A percentile compares a stretch with the other conserved stretches of the same genome.
Evolutionary conservation across 2,797 vertebrate species (phyloP).

Genomic region (Melanotaenia trifasciata): DNA sequence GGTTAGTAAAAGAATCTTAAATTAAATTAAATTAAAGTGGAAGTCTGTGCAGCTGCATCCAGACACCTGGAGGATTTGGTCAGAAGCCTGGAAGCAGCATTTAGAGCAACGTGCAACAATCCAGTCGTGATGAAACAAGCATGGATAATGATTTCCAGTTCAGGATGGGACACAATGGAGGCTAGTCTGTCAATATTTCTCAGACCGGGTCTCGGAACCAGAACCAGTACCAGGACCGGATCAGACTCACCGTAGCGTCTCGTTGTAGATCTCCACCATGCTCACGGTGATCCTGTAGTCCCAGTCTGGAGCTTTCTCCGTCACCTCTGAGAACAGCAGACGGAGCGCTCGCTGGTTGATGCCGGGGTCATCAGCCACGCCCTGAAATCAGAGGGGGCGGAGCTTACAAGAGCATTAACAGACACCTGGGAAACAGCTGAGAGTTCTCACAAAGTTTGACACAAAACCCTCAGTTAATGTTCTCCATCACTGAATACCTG

Average conservation of each 20-base stretch:
- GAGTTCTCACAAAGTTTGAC: neutral
- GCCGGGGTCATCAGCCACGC: conserved; percentile 86
- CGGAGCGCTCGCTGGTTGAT: conserved; percentile 95
- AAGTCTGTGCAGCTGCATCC: too few species aligned
- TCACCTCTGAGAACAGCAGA: conserved; percentile 93
- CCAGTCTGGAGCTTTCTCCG: conserved; percentile 90
- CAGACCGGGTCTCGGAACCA: neutral
- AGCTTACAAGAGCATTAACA: conserved; percentile 8
- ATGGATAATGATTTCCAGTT: too few species aligned
- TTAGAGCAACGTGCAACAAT: too few species aligned
- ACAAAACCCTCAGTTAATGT: too few species aligned
- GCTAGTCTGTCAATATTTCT: too few species aligned
- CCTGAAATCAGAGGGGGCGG: conserved; percentile 75
- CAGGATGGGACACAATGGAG: too few species aligned
- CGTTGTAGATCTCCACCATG: conserved; percentile 96
- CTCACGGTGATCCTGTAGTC: conserved; percentile 91
- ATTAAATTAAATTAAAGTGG: too few species aligned
- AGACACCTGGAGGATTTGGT: too few species aligned
- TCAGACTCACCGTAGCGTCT: conserved; percentile 87
- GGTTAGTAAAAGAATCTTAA: too few species aligned
- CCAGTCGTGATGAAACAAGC: too few species aligned
- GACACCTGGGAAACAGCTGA: neutral
- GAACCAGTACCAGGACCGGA: neutral
- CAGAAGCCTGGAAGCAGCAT: too few species aligned
- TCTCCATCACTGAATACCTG: too few species aligned